Evolutionary conservation across 2,113 vertebrate genomes (phyloP), one percentile per base, ranked within the genome.

Genomic region (Athene noctua): DNA sequence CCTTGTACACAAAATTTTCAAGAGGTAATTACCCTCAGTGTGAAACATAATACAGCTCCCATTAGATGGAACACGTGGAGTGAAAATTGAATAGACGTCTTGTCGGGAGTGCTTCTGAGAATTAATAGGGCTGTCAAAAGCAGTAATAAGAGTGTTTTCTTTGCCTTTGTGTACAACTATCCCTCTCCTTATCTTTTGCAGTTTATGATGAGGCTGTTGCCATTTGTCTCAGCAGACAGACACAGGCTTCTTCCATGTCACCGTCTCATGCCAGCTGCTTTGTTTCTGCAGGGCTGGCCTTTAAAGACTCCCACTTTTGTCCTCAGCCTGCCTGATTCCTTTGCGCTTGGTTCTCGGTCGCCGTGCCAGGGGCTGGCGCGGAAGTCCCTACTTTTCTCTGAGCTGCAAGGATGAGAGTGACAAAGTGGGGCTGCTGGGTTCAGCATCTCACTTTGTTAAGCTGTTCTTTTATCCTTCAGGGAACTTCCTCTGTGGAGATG

Each of bases 21-120:
- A 96, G 97, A 97, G 66, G 97, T 97, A 98, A 98, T 98, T 98
- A 96, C 90, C 66, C 92, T 88, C 94, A 58, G 75, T 75, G 96
- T 95, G 96, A 96, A 97, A 97, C 89, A 94, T 86, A 97, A 97
- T 98, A 94, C 81, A 5, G 75, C 93, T 97, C 96, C 96, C 94
- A 94, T 98, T 98, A 97, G 96, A 61, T 74, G 59, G 96, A 95
- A 88, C 94, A 91, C 91, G 90, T 90, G 93, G 90, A 96, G 92
- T 89, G 96, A 93, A 94, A 95, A 95, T 58, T 96, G 97, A 98
- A 97, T 96, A 67, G 96, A 62, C 21, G 30, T 91, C 96, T 96
- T 97, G 91, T 97, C 1, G 1, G 90, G 92, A 97, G 87, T 13
- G 74, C 88, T 92, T 89, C 93, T 92, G n/a, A 59, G 92, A 95